A percentile compares a stretch with the other conserved stretches of the same genome.
phyloP scores from a whole-genome alignment of 2,797 vertebrate genomes.

The Labeo calbasu region DNA sequence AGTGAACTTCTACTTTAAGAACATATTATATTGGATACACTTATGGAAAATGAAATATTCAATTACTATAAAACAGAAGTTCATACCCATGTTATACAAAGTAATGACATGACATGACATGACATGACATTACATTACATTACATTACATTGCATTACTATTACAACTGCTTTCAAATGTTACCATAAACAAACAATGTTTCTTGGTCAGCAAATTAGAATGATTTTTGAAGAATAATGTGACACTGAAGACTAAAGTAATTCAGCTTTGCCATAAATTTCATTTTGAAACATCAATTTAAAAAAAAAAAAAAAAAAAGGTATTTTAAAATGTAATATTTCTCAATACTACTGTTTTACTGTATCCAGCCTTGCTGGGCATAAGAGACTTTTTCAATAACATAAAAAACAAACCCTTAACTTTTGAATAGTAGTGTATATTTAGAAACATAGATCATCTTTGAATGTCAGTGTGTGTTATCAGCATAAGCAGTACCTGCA shows the following conservation, averaged over 20 bases:
- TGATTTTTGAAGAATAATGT: neutral
- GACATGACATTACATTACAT: neutral
- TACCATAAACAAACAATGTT: neutral
- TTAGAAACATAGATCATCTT: neutral
- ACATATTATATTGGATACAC: neutral
- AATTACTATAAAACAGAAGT: neutral
- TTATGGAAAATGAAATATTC: neutral
- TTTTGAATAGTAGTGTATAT: neutral
- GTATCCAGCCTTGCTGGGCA: neutral
- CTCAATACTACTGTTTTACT: neutral
- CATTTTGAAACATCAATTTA: neutral
- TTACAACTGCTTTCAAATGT: neutral
- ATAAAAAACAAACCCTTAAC: neutral
- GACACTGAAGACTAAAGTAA: neutral
- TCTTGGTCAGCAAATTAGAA: neutral
- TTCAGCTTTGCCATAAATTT: neutral
- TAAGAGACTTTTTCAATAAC: neutral
- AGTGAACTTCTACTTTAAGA: neutral
- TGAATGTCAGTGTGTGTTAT: neutral
- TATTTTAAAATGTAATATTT: neutral
- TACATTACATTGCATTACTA: neutral
- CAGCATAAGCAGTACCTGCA: conserved; percentile 64
- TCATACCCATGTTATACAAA: neutral
- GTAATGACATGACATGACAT: neutral
- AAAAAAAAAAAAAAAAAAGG: neutral